Evolutionary conservation across 2,888 invertebrate genomes (phyloP).

Genomic region (Stenodema calcarata): DNA sequence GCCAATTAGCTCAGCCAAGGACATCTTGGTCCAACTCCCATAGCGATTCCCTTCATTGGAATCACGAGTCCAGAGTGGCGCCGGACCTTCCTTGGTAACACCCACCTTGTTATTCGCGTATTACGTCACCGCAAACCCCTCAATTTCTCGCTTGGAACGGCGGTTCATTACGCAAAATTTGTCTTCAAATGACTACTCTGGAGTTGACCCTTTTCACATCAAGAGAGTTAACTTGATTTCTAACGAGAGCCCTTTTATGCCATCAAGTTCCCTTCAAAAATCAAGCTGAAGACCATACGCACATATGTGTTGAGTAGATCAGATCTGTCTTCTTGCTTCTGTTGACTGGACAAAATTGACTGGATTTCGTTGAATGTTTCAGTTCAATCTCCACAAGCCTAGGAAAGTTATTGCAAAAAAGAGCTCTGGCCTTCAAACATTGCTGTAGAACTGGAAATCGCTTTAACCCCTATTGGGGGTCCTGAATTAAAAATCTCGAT

Average conservation of each 20-base stretch:
- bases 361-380: too few relatives aligned
- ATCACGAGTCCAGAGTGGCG: neutral
- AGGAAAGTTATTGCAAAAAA: too few relatives aligned
- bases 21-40: neutral
- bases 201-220: neutral
- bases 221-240: neutral
- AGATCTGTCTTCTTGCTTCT: too few relatives aligned
- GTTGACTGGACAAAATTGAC: too few relatives aligned
- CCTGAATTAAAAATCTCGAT: too few relatives aligned
- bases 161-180: neutral
- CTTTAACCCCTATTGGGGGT: too few relatives aligned
- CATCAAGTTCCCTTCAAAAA: too few relatives aligned
- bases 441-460: too few relatives aligned
- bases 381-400: too few relatives aligned
- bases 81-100: neutral
- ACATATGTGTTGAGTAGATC: too few relatives aligned
- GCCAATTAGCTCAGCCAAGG: neutral
- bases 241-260: neutral
- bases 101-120: neutral
- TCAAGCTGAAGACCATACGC: too few relatives aligned
- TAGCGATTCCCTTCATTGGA: neutral
- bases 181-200: neutral
- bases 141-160: neutral
- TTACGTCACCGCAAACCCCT: neutral
- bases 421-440: too few relatives aligned